Evolutionary conservation across 1,140 invertebrate species (phyloP).

Genomic region (Zaprionus lachaisei): DNA sequence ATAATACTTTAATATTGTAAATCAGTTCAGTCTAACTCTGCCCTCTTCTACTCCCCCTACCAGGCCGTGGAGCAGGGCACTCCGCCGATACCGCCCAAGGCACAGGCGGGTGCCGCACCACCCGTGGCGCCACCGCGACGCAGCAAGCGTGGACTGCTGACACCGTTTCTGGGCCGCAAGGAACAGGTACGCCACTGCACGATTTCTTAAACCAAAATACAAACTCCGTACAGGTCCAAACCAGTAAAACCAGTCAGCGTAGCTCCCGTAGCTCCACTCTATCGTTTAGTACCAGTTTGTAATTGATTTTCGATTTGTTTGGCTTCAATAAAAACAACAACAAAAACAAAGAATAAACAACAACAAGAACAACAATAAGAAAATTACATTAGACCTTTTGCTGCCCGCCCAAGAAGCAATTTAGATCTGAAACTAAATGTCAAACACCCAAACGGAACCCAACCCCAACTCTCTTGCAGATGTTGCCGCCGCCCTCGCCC

Average conservation of each 20-base stretch:
- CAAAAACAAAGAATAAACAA: conserved; percentile 14
- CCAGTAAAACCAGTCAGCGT: conserved; percentile 15
- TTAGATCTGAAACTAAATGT: conserved; percentile 14
- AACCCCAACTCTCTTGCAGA: conserved; percentile 64
- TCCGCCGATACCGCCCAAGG: conserved; percentile 93
- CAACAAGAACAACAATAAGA: conserved; percentile 33
- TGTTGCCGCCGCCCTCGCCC: conserved; percentile 74
- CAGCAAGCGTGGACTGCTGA: conserved; percentile 86
- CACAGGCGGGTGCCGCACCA: conserved; percentile 85
- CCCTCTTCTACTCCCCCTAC: neutral
- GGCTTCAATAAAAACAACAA: conserved; percentile 68
- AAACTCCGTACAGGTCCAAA: conserved; percentile 49
- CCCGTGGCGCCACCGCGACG: conserved; percentile 94
- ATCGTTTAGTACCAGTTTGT: conserved; percentile 71
- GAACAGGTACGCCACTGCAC: conserved; percentile 86
- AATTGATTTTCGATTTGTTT: conserved; percentile 57
- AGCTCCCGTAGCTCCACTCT: conserved; percentile 26
- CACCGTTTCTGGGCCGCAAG: conserved; percentile 84
- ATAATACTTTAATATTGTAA: neutral
- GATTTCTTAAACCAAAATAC: conserved; percentile 78
- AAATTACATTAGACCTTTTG: conserved; percentile 38
- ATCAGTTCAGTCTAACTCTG: neutral
- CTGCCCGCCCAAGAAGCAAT: conserved; percentile 35
- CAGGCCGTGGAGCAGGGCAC: conserved; percentile 83
- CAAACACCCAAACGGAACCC: conserved; percentile 40